phyloP scores from a whole-genome alignment of 1,140 invertebrate genomes.

The Calliphora vicina region DNA sequence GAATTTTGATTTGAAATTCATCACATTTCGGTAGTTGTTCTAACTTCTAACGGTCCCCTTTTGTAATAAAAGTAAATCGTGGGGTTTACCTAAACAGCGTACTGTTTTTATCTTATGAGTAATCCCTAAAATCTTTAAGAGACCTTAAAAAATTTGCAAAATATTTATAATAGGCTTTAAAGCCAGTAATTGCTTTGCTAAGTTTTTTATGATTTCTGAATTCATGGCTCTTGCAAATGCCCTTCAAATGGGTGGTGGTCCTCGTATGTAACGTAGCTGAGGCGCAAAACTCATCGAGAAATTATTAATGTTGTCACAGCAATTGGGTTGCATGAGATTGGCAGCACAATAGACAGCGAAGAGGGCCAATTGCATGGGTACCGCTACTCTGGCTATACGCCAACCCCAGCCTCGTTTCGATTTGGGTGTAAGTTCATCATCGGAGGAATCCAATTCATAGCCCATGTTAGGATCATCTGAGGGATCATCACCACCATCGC shows the following conservation, averaged over 20 bases:
- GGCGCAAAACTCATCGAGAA: constrained; percentile 82
- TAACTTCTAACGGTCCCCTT: too few species aligned
- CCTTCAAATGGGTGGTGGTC: constrained; percentile 82
- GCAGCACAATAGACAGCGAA: constrained; percentile 82
- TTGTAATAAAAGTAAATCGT: background rate
- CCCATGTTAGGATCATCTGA: constrained; percentile 53
- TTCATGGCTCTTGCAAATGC: background rate
- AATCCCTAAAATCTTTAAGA: constrained; percentile 15
- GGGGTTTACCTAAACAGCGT: background rate
- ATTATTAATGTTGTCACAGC: constrained; percentile 86
- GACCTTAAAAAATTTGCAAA: constrained; percentile 15
- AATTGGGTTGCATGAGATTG: constrained; percentile 81
- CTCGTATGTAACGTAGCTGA: constrained; percentile 83
- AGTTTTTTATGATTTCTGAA: background rate
- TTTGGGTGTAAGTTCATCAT: constrained; percentile 63
- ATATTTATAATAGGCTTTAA: background rate
- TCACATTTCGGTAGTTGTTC: too few species aligned
- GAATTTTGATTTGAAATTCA: too few species aligned
- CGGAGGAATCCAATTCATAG: constrained; percentile 53
- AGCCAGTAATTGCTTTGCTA: background rate
- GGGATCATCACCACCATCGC: constrained; percentile 52
- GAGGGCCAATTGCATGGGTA: constrained; percentile 84
- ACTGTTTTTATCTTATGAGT: background rate
- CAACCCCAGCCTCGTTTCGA: constrained; percentile 72
- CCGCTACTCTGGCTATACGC: constrained; percentile 77